Base-by-base conservation (phyloP, 2,113 vertebrate genomes). In the Pagrus major region DNA sequence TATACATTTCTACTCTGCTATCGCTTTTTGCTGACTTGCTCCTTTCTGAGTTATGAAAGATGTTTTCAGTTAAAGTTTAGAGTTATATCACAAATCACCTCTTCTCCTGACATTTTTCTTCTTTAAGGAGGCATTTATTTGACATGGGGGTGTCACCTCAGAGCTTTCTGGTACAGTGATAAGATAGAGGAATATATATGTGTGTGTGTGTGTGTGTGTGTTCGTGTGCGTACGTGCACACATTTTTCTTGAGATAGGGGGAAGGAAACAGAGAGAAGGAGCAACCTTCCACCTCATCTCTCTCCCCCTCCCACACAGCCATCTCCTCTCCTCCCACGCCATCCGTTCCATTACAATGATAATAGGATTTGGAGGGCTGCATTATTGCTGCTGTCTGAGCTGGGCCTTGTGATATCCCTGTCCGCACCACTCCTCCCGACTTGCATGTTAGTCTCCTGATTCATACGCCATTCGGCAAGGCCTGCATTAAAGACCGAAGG, bases 301-400 rank as follows among this genome's bases (percentile, higher is more conserved):
- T 71, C 80, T 71, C 69, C 52, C 61, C 67, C 66, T 82, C 80
- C 81, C 77, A 81, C 77, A 51, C 82, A 81, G 65, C 86, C 54
- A 83, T 87, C 64, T 59, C 76, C 72, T 85, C 81, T 83, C 80
- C 88, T 88, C 89, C 89, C 84, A 87, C 78, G 15, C 87, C 88
- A 87, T 88, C 86, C 81, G 42, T 92, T 83, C 89, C 84, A 93
- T 94, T 92, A 90, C 90, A 86, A 89, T 91, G 91, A 85, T 93
- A 94, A 94, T 93, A 89, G 92, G 92, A 93, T 94, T 90, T 90
- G 86, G 91, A 90, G 88, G 88, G 75, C 74, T 87, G 78, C 86
- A 84, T 93, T 92, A 90, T 88, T 90, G 89, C 89, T 79, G 81
- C 86, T 86, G 90, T 90, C 90, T 92, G 86, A 87, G 86, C 83